These are phyloP conservation scores for Acanthosepion lycidas DNA, from an alignment of 2,888 invertebrate species.

Conservation along the genomic window DNA sequence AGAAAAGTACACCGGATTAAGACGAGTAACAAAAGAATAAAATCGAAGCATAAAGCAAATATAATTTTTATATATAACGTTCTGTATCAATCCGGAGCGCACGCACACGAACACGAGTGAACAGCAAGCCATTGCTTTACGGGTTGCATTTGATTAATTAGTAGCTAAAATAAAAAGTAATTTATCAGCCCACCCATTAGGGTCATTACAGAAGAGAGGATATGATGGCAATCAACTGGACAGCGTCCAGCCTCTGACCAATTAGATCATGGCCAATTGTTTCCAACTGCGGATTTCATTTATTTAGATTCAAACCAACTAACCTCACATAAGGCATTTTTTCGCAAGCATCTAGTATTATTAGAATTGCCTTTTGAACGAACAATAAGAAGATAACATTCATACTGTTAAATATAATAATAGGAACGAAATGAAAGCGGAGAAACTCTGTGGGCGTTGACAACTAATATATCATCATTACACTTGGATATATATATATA, in stretches of 20 bases:
- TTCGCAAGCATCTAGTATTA: no score
- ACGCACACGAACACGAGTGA: background rate
- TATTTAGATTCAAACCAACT: background rate
- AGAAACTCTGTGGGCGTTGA: no score
- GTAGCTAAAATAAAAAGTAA: conserved; percentile 20
- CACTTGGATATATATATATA: background rate
- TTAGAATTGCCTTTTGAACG: no score
- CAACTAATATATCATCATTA: no score
- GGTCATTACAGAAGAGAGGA: background rate
- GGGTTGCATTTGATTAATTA: background rate
- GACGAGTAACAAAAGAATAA: no score
- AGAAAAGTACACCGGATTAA: no score
- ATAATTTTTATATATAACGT: no score
- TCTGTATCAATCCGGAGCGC: no score
- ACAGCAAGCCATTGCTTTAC: background rate
- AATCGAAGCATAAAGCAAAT: no score
- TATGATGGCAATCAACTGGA: background rate
- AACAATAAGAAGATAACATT: no score
- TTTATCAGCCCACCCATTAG: background rate
- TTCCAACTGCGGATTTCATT: background rate
- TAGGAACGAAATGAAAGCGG: no score
- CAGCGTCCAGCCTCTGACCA: background rate
- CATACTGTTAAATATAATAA: no score
- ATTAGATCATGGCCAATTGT: conserved; percentile 33
- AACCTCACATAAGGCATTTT: background rate